Evolutionary conservation across 2,888 invertebrate genomes (phyloP).

Genomic region (Arge pagana): DNA sequence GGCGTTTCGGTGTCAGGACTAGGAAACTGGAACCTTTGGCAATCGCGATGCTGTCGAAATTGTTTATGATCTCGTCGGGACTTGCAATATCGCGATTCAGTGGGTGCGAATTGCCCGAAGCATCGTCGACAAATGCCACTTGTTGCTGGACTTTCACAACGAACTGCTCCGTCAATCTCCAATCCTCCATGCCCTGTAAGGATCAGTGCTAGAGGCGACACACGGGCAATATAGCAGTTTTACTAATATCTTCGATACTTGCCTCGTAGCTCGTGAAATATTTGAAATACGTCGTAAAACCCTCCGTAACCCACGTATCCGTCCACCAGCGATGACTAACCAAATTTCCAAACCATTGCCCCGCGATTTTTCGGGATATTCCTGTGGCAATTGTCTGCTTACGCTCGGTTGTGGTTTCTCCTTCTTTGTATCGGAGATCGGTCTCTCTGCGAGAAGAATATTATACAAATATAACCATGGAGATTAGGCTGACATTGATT

Average conservation of each 20-base stretch:
- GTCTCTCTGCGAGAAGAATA: slow-evolving; percentile 67
- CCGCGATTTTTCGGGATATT: slow-evolving; percentile 60
- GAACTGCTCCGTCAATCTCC: slow-evolving; percentile 64
- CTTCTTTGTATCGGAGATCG: slow-evolving; percentile 71
- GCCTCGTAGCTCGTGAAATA: slow-evolving; percentile 50
- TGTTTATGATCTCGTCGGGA: slow-evolving; percentile 60
- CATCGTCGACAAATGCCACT: slow-evolving; percentile 50
- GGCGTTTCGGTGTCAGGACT: too few species aligned
- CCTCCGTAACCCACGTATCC: slow-evolving; percentile 51
- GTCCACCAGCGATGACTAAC: slow-evolving; percentile 45
- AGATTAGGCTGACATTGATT: too few species aligned
- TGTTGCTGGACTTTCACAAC: slow-evolving; percentile 59
- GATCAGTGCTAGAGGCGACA: slow-evolving; percentile 23
- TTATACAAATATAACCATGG: too few species aligned
- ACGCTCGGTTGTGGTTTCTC: slow-evolving; percentile 9
- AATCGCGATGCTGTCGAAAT: slow-evolving; percentile 66
- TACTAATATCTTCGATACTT: slow-evolving; percentile 27
- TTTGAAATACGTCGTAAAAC: slow-evolving; percentile 60
- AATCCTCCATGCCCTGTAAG: slow-evolving; percentile 60
- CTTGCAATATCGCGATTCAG: slow-evolving; percentile 61
- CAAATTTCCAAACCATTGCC: slow-evolving; percentile 57
- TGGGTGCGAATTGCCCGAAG: slow-evolving; percentile 58
- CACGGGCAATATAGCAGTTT: too few species aligned
- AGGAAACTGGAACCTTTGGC: slow-evolving; percentile 65
- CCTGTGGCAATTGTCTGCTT: slow-evolving; percentile 32